Conservation (phyloP, 2,113 vertebrate species). For the Brienomyrus longianalis region DNA sequence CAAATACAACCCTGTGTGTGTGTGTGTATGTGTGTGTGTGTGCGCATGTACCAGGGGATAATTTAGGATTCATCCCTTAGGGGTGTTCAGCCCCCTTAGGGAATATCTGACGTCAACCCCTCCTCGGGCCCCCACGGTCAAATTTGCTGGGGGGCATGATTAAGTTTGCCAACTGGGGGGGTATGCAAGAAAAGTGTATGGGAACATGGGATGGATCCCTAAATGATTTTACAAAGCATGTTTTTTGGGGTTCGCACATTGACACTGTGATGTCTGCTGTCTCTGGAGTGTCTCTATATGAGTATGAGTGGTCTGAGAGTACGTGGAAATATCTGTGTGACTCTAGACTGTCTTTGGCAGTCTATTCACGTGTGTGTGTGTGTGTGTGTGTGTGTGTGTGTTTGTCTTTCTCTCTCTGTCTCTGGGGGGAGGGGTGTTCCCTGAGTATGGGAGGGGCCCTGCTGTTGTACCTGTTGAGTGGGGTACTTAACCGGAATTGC, state of each 20-base stretch:
- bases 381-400: neutral
- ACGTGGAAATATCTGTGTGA: neutral
- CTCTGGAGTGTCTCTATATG: neutral
- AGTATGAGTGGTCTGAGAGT: neutral
- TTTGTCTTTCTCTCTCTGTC: neutral
- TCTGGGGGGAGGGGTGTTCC: neutral
- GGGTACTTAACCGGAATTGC: slow-evolving; percentile 2
- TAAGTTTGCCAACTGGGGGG: neutral
- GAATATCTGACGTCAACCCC: neutral
- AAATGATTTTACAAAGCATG: neutral
- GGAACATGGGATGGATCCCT: neutral
- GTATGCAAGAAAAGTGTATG: neutral
- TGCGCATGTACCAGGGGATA: neutral
- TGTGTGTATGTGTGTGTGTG: neutral
- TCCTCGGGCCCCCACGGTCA: neutral
- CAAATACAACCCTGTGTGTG: neutral
- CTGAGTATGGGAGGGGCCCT: neutral
- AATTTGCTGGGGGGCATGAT: neutral
- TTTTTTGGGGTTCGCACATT: neutral
- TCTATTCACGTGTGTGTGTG: neutral
- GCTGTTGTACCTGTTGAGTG: neutral
- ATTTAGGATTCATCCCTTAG: neutral
- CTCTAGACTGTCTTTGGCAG: neutral
- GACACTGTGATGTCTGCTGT: neutral
- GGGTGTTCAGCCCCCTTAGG: neutral